Evolutionary conservation across 2,888 invertebrate species (phyloP).

Genomic region (Limenitis camilla): DNA sequence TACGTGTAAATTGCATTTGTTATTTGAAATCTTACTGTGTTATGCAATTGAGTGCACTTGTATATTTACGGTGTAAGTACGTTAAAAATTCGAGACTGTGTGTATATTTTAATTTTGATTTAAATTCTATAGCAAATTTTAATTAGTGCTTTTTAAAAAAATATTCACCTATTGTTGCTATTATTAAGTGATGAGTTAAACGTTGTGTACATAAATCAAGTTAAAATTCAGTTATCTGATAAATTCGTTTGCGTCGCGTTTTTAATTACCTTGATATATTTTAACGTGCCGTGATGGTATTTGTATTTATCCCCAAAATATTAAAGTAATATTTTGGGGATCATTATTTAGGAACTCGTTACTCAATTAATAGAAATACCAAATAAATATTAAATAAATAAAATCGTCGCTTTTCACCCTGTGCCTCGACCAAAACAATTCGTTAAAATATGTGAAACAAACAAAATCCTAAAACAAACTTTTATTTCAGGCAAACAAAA

Average conservation of each 20-base stretch:
- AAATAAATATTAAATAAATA: background rate
- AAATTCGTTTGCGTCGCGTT: too few relatives aligned
- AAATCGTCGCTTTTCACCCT: slow-evolving; percentile 9
- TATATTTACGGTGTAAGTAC: slow-evolving; percentile 3
- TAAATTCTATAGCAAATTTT: too few relatives aligned
- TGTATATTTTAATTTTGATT: background rate
- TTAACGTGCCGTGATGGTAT: background rate
- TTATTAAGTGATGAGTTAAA: slow-evolving; percentile 16
- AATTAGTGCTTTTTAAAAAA: too few relatives aligned
- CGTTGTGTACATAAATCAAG: background rate
- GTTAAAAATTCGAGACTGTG: background rate
- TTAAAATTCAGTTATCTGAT: slow-evolving; percentile 7
- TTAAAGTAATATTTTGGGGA: background rate
- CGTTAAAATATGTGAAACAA: background rate
- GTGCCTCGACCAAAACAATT: background rate
- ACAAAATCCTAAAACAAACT: background rate
- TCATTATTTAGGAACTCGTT: background rate
- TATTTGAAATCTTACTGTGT: slow-evolving; percentile 19
- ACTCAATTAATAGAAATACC: background rate
- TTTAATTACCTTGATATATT: background rate
- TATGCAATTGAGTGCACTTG: slow-evolving; percentile 27
- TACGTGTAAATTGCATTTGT: slow-evolving; percentile 16
- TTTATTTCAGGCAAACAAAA: slow-evolving; percentile 21
- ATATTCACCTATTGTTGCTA: slow-evolving; percentile 17
- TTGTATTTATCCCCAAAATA: background rate